phyloP scores from a whole-genome alignment of 1,140 invertebrate species.

The Nephila pilipes region DNA sequence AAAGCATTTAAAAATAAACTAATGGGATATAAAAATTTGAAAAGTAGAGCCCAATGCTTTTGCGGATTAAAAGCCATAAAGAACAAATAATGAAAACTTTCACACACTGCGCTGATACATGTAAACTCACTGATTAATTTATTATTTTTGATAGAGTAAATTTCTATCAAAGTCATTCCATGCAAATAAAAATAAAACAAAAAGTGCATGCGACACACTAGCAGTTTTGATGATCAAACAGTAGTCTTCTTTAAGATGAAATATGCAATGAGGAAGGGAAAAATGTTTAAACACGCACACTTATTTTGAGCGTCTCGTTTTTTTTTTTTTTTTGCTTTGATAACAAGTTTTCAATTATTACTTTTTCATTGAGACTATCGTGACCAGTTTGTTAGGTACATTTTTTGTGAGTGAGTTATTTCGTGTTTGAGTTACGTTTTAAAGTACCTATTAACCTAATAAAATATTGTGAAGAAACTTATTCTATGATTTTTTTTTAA shows the following conservation, averaged over 20 bases:
- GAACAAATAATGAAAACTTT: background rate
- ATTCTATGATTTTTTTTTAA: no score
- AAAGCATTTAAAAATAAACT: slow-evolving; percentile 23
- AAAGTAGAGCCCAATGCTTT: background rate
- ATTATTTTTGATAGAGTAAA: background rate
- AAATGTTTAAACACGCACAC: background rate
- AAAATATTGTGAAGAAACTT: no score
- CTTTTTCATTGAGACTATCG: background rate
- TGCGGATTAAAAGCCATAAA: slow-evolving; percentile 21
- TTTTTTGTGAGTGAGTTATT: no score
- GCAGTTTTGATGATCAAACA: background rate
- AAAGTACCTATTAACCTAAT: no score
- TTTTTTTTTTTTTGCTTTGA: background rate
- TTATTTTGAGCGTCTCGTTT: background rate
- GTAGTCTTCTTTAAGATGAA: background rate
- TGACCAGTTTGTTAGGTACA: slow-evolving; percentile 13
- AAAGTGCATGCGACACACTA: slow-evolving; percentile 38
- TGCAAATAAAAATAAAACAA: background rate
- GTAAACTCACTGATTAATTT: background rate
- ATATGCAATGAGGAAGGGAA: background rate
- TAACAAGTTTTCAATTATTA: background rate
- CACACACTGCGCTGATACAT: background rate
- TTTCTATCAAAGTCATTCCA: background rate
- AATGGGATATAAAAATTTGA: background rate
- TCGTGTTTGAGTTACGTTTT: no score